Evolutionary conservation across 1,140 invertebrate species (phyloP), one percentile per base, ranked within the genome.

Genomic region (Dreissena rostriformis): DNA sequence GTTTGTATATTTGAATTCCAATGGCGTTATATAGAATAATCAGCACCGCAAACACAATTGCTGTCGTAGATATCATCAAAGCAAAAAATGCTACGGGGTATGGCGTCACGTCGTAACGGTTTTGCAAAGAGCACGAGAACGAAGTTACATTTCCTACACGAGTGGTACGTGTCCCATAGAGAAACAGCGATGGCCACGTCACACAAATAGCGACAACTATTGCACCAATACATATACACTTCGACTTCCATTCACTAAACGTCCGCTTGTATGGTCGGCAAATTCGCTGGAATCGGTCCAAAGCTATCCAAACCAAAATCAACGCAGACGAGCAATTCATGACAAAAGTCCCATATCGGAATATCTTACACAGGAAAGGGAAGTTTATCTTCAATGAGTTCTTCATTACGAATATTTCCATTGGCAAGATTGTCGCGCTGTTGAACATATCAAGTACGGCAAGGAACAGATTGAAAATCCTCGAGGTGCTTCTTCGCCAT

Each of bases 391-490:
- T 83, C 14, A 83, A 2, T 17, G 71, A 83, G 49, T 53, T 24
- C 22, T 52, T 29, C 81, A 83, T 83, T 0, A 83, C 49, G n/a
- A 63, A 82, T 12, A 85, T 85, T 26, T 80, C 85, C 76, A 76
- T 70, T 65, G 82, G 82, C 11, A 84, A 52, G 6, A 70, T 83
- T 8, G 75, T 78, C 10, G 66, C 57, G 51, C 76, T 73, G 52
- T 82, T 78, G 17, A 82, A 26, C 29, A 83, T 49, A 67, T 86
- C 85, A 5, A 86, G 53, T 19, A 55, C 75, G 15, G 85, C 81
- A 2, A 86, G 76, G 53, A 77, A 70, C 19, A 84, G n/a, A 15
- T 84, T 81, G 51, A 80, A 77, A 29, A 86, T 81, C 72, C 76
- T 61, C 4, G 86, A 84, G 24, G 81, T 79, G 26, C 80, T 84